Evolutionary conservation across 2,113 vertebrate genomes (phyloP).

Genomic region (Geothlypis trichas): DNA sequence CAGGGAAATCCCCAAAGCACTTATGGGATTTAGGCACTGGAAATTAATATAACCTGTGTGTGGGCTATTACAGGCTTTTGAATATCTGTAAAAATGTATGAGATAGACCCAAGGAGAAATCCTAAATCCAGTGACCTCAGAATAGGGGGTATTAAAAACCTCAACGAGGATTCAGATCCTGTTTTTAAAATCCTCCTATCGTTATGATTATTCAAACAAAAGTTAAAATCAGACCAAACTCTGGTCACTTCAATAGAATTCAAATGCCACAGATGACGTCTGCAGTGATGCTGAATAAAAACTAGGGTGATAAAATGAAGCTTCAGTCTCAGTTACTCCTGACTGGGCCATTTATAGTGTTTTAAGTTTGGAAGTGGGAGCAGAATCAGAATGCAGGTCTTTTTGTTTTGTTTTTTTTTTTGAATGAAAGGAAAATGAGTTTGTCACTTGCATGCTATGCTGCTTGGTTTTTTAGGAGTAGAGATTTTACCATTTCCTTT

Average conservation of each 20-base stretch:
- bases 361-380: neutral
- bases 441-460: neutral
- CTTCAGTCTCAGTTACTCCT: neutral
- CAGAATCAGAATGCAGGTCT: neutral
- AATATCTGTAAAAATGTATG: conserved; percentile 4
- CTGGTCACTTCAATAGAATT: neutral
- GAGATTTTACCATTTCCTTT: neutral
- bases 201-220: neutral
- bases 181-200: neutral
- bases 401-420: neutral
- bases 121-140: conserved; percentile 1
- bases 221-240: neutral
- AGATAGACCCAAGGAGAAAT: conserved; percentile 3
- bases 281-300: neutral
- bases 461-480: neutral
- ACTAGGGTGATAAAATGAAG: neutral
- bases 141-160: conserved; percentile 2
- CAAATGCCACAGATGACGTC: neutral
- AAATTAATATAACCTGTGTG: conserved; percentile 39
- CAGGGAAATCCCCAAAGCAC: conserved; percentile 19
- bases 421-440: neutral
- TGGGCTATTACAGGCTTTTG: conserved; percentile 11
- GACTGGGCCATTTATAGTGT: neutral
- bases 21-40: conserved; percentile 30
- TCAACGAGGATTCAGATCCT: neutral